These are phyloP conservation scores for Conus betulinus DNA, from an alignment of 1,140 invertebrate genomes.

Conservation along the genomic window DNA sequence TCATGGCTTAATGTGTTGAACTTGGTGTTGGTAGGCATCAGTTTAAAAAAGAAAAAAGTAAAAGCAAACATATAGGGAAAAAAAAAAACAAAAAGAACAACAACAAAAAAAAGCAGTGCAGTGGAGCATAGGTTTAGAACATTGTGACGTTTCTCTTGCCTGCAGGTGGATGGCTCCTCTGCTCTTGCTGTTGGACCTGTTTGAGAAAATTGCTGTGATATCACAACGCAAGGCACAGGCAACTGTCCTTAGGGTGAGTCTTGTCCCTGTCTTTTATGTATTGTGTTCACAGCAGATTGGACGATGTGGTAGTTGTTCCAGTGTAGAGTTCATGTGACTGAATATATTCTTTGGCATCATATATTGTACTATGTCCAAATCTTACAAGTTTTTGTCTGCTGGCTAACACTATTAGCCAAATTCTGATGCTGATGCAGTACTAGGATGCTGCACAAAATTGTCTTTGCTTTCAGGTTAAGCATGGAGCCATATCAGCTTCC, in stretches of 20 bases:
- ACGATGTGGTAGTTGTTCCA: too few relatives aligned
- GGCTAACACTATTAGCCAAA: too few relatives aligned
- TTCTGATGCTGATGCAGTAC: too few relatives aligned
- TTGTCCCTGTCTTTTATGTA: not conserved
- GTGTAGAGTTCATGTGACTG: too few relatives aligned
- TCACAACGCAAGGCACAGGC: constrained; percentile 84
- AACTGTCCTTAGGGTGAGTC: constrained; percentile 79
- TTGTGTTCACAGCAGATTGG: too few relatives aligned
- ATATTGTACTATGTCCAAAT: too few relatives aligned
- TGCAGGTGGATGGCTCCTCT: constrained; percentile 88
- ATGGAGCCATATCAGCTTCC: too few relatives aligned
- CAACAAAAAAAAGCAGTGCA: not conserved
- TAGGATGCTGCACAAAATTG: too few relatives aligned
- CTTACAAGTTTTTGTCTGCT: too few relatives aligned
- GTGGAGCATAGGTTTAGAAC: too few relatives aligned
- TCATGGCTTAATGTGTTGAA: not conserved
- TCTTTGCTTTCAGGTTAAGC: too few relatives aligned
- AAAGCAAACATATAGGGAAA: not conserved
- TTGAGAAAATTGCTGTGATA: constrained; percentile 87
- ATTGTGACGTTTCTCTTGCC: constrained; percentile 1
- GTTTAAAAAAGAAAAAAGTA: not conserved
- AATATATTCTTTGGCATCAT: too few relatives aligned
- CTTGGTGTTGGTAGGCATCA: not conserved
- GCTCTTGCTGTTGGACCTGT: constrained; percentile 86
- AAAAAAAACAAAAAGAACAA: not conserved